A percentile compares a stretch with the other conserved stretches of the same genome.
phyloP scores from a whole-genome alignment of 2,888 invertebrate genomes.

The Philereme vetulata region DNA sequence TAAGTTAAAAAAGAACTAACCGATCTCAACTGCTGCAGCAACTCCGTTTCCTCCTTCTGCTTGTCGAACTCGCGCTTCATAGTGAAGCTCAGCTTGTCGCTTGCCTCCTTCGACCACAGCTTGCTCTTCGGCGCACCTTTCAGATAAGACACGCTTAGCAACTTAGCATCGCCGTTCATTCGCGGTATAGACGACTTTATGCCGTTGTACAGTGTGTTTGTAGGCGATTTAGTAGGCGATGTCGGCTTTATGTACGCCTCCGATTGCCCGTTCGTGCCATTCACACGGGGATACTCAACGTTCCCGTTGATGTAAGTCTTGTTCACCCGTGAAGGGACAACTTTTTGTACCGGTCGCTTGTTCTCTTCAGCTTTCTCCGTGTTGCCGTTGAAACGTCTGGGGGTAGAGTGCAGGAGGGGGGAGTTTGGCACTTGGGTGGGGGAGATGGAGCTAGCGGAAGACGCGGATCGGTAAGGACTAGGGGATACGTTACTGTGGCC shows the following conservation, averaged over 20 bases:
- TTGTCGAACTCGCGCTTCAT: constrained; percentile 96
- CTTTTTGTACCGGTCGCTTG: constrained; percentile 91
- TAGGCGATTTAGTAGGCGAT: constrained; percentile 86
- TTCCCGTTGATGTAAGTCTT: constrained; percentile 80
- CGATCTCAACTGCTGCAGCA: constrained; percentile 91
- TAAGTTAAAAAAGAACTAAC: constrained; percentile 85
- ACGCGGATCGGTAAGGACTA: constrained; percentile 65
- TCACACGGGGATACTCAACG: constrained; percentile 62
- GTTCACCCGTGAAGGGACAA: constrained; percentile 88
- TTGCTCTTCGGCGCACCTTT: constrained; percentile 82
- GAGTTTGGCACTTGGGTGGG: constrained; percentile 73
- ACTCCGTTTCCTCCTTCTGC: constrained; percentile 93
- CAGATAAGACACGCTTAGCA: constrained; percentile 83
- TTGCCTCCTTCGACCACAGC: constrained; percentile 89
- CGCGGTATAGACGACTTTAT: constrained; percentile 69
- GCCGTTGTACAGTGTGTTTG: constrained; percentile 84
- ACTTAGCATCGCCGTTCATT: constrained; percentile 74
- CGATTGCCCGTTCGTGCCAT: constrained; percentile 50
- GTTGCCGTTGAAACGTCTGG: constrained; percentile 74
- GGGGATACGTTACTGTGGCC: constrained; percentile 84
- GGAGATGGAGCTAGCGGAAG: constrained; percentile 62
- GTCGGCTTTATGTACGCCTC: constrained; percentile 86
- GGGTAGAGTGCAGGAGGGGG: constrained; percentile 77
- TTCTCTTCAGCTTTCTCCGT: constrained; percentile 74
- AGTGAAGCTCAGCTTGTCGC: constrained; percentile 93